Percentiles rank a stretch among this genome's conserved stretches.
Evolutionary conservation across 2,113 vertebrate species (phyloP).

Genomic region (Hiodon alosoides): DNA sequence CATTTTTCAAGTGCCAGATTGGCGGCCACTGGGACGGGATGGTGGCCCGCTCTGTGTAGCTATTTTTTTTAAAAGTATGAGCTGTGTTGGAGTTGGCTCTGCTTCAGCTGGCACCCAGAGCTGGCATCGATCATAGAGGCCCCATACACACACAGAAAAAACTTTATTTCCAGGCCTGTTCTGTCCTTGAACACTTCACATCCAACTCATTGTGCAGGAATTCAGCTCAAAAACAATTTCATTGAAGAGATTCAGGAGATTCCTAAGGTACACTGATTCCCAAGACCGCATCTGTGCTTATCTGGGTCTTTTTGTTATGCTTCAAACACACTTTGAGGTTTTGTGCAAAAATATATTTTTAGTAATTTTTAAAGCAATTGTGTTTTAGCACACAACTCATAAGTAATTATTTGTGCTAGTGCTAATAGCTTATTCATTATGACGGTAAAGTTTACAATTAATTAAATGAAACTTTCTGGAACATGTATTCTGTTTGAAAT

Average conservation of each 20-base stretch:
- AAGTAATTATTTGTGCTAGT: too few species aligned
- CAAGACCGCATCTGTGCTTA: too few species aligned
- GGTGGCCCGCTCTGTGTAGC: neutral
- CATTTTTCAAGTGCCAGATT: constrained; percentile 23
- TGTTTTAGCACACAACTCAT: too few species aligned
- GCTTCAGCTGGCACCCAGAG: constrained; percentile 8
- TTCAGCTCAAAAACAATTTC: constrained; percentile 8
- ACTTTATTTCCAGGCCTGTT: constrained; percentile 10
- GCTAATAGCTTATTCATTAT: too few species aligned
- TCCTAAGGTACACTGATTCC: neutral
- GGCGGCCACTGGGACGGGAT: constrained; percentile 1
- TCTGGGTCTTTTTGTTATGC: too few species aligned
- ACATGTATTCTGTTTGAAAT: too few species aligned
- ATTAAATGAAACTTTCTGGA: too few species aligned
- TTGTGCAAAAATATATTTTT: too few species aligned
- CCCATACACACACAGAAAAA: neutral
- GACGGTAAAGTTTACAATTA: too few species aligned
- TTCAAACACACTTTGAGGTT: too few species aligned
- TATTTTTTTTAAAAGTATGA: constrained; percentile 11
- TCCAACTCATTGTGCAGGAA: neutral
- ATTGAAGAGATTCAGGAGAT: neutral
- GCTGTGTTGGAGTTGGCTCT: constrained; percentile 1
- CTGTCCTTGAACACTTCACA: constrained; percentile 8
- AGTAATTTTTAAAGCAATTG: too few species aligned
- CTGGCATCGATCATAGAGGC: constrained; percentile 5